Evolutionary conservation across 2,888 invertebrate species (phyloP), one percentile per base, ranked within the genome.

Genomic region (Drosophila macrospina): DNA sequence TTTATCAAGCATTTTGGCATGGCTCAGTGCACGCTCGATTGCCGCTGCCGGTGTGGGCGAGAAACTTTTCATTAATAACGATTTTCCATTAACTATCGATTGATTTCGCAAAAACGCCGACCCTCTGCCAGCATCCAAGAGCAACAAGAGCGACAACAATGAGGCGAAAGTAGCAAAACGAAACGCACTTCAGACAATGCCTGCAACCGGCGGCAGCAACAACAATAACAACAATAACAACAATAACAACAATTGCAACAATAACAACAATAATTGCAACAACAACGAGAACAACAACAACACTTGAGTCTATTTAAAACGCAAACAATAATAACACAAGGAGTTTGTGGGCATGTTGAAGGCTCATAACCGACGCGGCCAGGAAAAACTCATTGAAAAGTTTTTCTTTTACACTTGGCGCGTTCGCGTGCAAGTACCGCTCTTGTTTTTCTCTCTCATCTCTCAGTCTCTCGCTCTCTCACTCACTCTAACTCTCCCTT

Each of bases 41-140:
- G 86, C 80, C 69, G 74, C 36, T 44, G 61, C 20, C 15, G 37
- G 52, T 15, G 65, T 47, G 69, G 59, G 74, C 48, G 85, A 34
- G 64, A 83, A 91, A 91, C 69, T 91, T 91, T 91, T 91, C 91
- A 91, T 91, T 91, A 91, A 91, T 91, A 91, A 91, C 90, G 91
- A 91, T 91, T 91, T 91, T 91, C 91, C 91, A 91, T 91, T 91
- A 91, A 91, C 90, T 90, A 91, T 91, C 91, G 91, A 91, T 91
- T 91, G 91, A 91, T 91, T 91, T 90, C 79, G 84, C 85, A 20
- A 20, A 20, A 85, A 85, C 87, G 84, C 62, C 77, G 68, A 50
- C 48, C 42, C 69, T 55, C 64, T 60, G 5, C 20, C 83, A 79
- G 72, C 84, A 83, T 70, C 75, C 61, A 45, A 24, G 54, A 47